Evolutionary conservation across 2,888 invertebrate genomes (phyloP).

Genomic region (Drosophila nigricruria): DNA sequence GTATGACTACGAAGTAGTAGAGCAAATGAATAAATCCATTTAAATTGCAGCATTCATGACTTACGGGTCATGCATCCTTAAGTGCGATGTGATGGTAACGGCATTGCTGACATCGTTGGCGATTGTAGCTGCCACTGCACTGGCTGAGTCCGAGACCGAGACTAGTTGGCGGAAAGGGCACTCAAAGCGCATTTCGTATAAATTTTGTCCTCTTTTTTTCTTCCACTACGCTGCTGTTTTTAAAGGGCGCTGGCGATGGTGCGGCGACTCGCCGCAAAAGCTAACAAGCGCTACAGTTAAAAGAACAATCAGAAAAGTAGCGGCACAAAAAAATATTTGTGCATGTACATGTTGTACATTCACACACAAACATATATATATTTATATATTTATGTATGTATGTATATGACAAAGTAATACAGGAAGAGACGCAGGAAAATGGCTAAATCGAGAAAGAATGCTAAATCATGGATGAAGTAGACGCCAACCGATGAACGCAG

Average conservation of each 20-base stretch:
- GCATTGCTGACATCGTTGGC: constrained; percentile 4
- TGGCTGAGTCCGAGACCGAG: background rate
- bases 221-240: background rate
- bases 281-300: constrained; percentile 69
- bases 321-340: constrained; percentile 19
- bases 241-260: constrained; percentile 10
- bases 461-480: constrained; percentile 80
- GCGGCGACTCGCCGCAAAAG: constrained; percentile 33
- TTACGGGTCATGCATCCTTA: constrained; percentile 49
- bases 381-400: constrained; percentile 14
- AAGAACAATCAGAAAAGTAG: constrained; percentile 72
- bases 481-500: constrained; percentile 46
- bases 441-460: constrained; percentile 77
- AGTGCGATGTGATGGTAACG: constrained; percentile 27
- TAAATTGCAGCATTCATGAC: constrained; percentile 82
- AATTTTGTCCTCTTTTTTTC: constrained; percentile 28
- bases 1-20: background rate
- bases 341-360: constrained; percentile 9
- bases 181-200: constrained; percentile 60
- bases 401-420: constrained; percentile 10
- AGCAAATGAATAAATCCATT: constrained; percentile 82
- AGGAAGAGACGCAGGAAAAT: constrained; percentile 33
- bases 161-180: constrained; percentile 39
- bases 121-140: constrained; percentile 7
- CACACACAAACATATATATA: constrained; percentile 9